These are phyloP conservation scores for Cephus pulcher DNA, from an alignment of 2,888 invertebrate species.

Conservation along the genomic window DNA sequence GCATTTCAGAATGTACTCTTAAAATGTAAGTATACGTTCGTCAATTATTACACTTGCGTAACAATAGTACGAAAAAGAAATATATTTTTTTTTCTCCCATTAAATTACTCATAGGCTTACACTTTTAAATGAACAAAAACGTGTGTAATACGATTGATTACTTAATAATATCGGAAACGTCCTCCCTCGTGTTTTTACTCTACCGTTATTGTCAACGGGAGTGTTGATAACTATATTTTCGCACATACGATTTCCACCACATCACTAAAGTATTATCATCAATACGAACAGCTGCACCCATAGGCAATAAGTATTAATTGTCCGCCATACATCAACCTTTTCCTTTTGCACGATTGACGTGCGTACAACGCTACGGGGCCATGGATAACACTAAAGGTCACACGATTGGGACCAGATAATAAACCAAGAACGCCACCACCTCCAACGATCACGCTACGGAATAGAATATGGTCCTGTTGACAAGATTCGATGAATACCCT, in stretches of 20 bases:
- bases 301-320: background rate
- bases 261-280: background rate
- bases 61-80: background rate
- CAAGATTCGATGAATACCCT: slow-evolving; percentile 23
- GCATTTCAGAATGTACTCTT: background rate
- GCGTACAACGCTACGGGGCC: background rate
- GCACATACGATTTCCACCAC: background rate
- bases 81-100: background rate
- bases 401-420: slow-evolving; percentile 17
- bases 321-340: background rate
- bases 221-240: background rate
- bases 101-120: background rate
- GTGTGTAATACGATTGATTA: background rate
- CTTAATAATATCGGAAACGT: background rate
- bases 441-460: background rate
- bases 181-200: background rate
- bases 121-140: background rate
- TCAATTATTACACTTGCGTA: background rate
- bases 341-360: background rate
- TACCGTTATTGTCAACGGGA: background rate
- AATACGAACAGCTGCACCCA: background rate
- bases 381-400: background rate
- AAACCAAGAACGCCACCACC: background rate
- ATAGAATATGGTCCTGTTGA: background rate
- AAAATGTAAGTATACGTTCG: background rate